These are phyloP conservation scores for Zoanthus sociatus DNA, from an alignment of 92 coral and sea anemone genomes.

Conservation along the genomic window DNA sequence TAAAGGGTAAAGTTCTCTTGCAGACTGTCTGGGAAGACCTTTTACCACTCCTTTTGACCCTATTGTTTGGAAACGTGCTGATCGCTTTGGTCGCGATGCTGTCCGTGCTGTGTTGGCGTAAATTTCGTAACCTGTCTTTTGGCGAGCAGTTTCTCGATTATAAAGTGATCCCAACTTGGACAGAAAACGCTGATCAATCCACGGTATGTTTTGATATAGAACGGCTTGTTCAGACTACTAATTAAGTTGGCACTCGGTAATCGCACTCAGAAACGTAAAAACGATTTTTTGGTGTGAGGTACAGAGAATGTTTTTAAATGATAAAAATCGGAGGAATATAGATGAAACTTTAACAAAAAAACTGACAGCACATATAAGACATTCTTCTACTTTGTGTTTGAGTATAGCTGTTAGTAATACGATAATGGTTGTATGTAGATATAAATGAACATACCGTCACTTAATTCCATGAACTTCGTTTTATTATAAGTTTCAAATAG, in stretches of 20 bases:
- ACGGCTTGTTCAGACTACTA: not conserved
- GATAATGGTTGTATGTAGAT: too few species aligned
- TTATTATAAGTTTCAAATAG: too few species aligned
- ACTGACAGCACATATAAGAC: too few species aligned
- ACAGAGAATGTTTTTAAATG: too few species aligned
- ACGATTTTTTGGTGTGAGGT: too few species aligned
- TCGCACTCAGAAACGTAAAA: too few species aligned
- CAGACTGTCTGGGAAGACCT: slow-evolving; percentile 45
- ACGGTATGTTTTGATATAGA: slow-evolving; percentile 12
- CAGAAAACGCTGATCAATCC: slow-evolving; percentile 66
- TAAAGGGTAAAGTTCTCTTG: not conserved
- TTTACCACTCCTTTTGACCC: slow-evolving; percentile 68
- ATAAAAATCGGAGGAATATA: too few species aligned
- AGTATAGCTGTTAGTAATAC: too few species aligned
- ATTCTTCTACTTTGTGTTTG: too few species aligned
- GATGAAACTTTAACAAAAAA: too few species aligned
- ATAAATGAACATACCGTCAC: too few species aligned
- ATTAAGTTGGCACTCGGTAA: not conserved
- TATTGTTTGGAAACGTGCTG: slow-evolving; percentile 59
- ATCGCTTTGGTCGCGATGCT: slow-evolving; percentile 69
- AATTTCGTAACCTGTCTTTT: slow-evolving; percentile 79
- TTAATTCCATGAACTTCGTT: too few species aligned
- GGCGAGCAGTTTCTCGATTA: slow-evolving; percentile 92
- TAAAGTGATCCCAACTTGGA: slow-evolving; percentile 76
- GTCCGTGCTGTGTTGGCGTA: slow-evolving; percentile 88